Conservation (phyloP, 2,113 vertebrate genomes). For the Mixornis gularis region DNA sequence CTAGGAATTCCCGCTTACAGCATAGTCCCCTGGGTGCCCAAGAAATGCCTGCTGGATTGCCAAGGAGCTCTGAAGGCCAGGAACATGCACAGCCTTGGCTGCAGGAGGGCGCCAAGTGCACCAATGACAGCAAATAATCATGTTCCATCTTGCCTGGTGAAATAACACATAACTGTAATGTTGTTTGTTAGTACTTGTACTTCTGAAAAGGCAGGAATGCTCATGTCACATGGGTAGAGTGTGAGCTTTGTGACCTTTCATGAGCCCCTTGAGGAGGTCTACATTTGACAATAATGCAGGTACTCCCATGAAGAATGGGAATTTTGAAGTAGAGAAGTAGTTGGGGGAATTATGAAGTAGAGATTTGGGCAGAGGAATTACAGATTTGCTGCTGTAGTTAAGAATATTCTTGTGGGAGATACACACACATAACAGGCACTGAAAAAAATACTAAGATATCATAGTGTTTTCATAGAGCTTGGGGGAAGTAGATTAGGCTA, state of each 20-base stretch:
- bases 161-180: neutral
- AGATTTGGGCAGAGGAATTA: neutral
- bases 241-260: neutral
- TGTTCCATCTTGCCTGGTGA: slow-evolving; percentile 33
- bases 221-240: neutral
- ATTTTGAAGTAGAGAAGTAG: neutral
- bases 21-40: slow-evolving; percentile 19
- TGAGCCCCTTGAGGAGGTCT: neutral
- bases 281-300: neutral
- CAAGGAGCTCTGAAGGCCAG: slow-evolving; percentile 12
- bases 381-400: neutral
- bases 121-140: slow-evolving; percentile 1
- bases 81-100: neutral
- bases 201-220: slow-evolving; percentile 16
- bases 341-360: neutral
- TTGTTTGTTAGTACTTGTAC: slow-evolving; percentile 3
- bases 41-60: neutral
- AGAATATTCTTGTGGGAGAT: neutral
- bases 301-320: neutral
- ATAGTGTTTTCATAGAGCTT: neutral
- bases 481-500: neutral
- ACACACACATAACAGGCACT: neutral
- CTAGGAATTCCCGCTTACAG: slow-evolving; percentile 51
- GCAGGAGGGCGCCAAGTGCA: neutral
- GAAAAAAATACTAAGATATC: neutral